Conservation (phyloP, 2,113 vertebrate genomes). For the Mustela nigripes region DNA sequence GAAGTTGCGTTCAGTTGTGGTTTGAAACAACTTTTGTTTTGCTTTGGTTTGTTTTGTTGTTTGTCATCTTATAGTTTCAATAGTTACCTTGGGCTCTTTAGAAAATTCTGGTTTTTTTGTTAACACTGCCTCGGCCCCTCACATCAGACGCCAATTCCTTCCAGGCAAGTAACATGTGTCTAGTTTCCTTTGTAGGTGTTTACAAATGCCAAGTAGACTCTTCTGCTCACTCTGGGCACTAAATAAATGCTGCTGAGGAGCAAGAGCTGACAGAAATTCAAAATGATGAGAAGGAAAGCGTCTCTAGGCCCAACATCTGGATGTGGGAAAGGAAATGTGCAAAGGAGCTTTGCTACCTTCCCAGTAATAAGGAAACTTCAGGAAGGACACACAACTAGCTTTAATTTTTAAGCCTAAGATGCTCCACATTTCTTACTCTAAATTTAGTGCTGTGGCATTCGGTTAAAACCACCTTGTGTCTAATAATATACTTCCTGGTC, state of each 20-base stretch:
- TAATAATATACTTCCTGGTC: slow-evolving; percentile 86
- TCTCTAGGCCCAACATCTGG: background rate
- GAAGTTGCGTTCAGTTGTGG: slow-evolving; percentile 60
- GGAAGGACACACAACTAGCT: slow-evolving; percentile 83
- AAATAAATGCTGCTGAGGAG: background rate
- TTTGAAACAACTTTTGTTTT: slow-evolving; percentile 63
- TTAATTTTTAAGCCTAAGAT: slow-evolving; percentile 85
- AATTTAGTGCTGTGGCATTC: slow-evolving; percentile 87
- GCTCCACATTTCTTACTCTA: slow-evolving; percentile 83
- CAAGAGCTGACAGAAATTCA: slow-evolving; percentile 48
- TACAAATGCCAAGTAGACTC: slow-evolving; percentile 49
- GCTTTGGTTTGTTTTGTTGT: slow-evolving; percentile 44
- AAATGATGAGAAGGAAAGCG: background rate
- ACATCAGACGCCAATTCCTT: slow-evolving; percentile 52
- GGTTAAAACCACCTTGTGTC: slow-evolving; percentile 86
- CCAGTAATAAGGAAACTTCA: slow-evolving; percentile 73
- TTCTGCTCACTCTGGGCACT: slow-evolving; percentile 42
- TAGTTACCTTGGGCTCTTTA: slow-evolving; percentile 58
- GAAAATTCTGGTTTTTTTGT: slow-evolving; percentile 66
- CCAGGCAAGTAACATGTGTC: slow-evolving; percentile 8
- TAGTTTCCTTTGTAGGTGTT: slow-evolving; percentile 57
- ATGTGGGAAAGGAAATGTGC: background rate
- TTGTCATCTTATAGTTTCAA: slow-evolving; percentile 54
- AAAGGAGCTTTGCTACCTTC: background rate
- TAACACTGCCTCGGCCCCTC: slow-evolving; percentile 27